These are phyloP conservation scores for Siniperca obscura DNA, from an alignment of 2,797 vertebrate species.

Conservation along the genomic window DNA sequence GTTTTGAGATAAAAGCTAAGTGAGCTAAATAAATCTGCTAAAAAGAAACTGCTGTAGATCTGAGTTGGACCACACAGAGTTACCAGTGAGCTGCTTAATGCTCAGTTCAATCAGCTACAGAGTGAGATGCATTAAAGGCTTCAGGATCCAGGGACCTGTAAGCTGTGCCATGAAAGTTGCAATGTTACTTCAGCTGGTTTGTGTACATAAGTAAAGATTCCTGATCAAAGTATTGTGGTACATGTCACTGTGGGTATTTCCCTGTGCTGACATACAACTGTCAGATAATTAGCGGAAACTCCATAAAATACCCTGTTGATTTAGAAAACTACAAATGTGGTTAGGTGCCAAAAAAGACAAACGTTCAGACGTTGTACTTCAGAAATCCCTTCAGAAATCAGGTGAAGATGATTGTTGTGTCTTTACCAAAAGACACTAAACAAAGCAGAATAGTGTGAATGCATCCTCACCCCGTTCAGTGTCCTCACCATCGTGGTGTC, in stretches of 20 bases:
- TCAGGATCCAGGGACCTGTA: neutral
- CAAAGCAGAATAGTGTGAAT: neutral
- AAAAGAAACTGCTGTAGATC: neutral
- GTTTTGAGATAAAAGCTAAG: neutral
- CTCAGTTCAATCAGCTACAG: neutral
- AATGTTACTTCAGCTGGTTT: neutral
- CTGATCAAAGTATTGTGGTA: neutral
- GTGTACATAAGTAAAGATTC: neutral
- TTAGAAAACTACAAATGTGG: neutral
- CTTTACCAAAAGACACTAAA: neutral
- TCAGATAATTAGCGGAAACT: neutral
- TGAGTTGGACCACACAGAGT: slow-evolving; percentile 1
- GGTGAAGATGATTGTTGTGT: too few species aligned
- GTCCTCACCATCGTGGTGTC: neutral
- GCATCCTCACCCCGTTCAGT: neutral
- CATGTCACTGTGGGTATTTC: neutral
- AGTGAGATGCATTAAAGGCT: neutral
- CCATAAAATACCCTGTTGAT: neutral
- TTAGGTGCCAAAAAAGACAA: neutral
- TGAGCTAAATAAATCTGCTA: neutral
- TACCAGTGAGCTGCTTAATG: neutral
- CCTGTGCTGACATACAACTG: neutral
- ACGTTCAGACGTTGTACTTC: neutral
- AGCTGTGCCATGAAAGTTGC: neutral
- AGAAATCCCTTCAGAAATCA: neutral